Percentiles rank a stretch among this genome's conserved stretches.
phyloP scores from a whole-genome alignment of 2,888 invertebrate genomes.

The Gibbula magus region DNA sequence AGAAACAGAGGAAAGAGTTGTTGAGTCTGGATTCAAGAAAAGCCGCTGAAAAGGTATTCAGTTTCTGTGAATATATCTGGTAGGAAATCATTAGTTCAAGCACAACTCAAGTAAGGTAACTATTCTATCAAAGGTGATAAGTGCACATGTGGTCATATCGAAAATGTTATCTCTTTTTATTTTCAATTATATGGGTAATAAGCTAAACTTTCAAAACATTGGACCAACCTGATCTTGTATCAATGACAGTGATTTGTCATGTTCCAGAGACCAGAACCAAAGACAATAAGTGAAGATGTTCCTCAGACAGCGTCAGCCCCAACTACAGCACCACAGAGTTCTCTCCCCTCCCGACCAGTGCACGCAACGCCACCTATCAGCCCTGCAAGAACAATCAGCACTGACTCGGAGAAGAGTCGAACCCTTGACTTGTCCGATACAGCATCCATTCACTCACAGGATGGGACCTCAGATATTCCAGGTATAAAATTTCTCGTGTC shows the following conservation, averaged over 20 bases:
- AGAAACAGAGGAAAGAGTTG: slow-evolving; percentile 53
- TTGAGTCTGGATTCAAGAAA: slow-evolving; percentile 36
- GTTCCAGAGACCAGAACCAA: too few relatives aligned
- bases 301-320: background rate
- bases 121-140: too few relatives aligned
- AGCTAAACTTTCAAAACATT: too few relatives aligned
- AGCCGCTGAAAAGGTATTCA: background rate
- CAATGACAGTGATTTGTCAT: too few relatives aligned
- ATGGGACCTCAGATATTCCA: background rate
- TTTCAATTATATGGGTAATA: too few relatives aligned
- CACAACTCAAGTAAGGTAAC: too few relatives aligned
- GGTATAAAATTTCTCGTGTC: too few relatives aligned
- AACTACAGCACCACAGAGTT: background rate
- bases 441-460: background rate
- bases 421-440: background rate
- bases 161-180: too few relatives aligned
- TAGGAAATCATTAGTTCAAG: too few relatives aligned
- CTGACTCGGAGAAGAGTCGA: background rate
- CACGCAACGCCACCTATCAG: slow-evolving; percentile 7
- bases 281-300: background rate
- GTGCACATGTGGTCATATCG: too few relatives aligned
- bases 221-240: too few relatives aligned
- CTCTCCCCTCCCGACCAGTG: background rate
- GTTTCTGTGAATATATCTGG: background rate
- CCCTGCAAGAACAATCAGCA: background rate